Evolutionary conservation across 2,113 vertebrate genomes (phyloP), one percentile per base, ranked within the genome.

Genomic region (Mystacornis crossleyi): DNA sequence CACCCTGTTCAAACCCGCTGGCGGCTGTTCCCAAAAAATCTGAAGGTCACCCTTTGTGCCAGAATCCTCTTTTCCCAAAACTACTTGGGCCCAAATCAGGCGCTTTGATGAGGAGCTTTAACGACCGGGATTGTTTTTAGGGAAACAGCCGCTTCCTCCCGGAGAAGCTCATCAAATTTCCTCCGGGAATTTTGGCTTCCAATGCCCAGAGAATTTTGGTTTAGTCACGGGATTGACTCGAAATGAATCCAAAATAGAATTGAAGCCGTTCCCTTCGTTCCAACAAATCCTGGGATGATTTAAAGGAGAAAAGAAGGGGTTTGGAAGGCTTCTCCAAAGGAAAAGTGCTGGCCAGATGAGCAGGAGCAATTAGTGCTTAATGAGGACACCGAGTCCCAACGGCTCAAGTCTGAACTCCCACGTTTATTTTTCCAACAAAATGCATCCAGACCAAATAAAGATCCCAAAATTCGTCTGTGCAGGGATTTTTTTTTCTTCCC

Each of bases 1-100:
- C 12, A 0, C 9, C 12, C 12, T 0, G 2, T 16, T 62, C 42
- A 33, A 15, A 29, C 18, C n/a, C 38, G 2, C 5, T 1, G 12
- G 10, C 9, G 11, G 28, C 4, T 13, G 7, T 14, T 78, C 38
- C 42, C 17, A 1, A 7, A 9, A 47, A n/a, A 5, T 4, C 40
- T 18, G 28, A 66, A 38, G 24, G 24, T 48, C 82, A 6, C 28
- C 16, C 5, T 53, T 18, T 2, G 9, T 17, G 21, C 1, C 0
- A 4, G 3, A 38, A 38, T 36, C 12, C 2, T 54, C 29, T 34
- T 55, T 43, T 21, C 20, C 33, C 21, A 25, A 33, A 57, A 54
- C 5, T 6, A 3, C 1, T 2, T n/a, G 34, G 33, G 38, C 71
- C 47, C 17, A 14, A 9, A 29, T 14, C 12, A 5, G 1, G 10